These are phyloP conservation scores for Schizothorax lantsangensis DNA, from an alignment of 2,797 vertebrate species.

Conservation along the genomic window DNA sequence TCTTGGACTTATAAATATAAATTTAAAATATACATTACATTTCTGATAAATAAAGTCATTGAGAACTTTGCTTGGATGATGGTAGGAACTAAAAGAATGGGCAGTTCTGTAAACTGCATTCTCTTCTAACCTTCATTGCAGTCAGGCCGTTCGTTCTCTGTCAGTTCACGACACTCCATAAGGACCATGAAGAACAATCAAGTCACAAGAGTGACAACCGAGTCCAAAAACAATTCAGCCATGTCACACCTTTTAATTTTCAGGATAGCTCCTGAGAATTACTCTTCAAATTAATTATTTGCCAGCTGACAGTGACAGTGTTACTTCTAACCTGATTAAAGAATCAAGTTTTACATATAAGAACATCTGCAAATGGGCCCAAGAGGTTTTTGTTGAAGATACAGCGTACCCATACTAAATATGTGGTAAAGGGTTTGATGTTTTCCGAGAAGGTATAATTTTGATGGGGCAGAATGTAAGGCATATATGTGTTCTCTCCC, in stretches of 20 bases:
- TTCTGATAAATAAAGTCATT: constrained; percentile 57
- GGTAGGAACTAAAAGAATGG: not conserved
- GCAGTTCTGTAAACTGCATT: constrained; percentile 48
- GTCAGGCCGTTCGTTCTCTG: constrained; percentile 30
- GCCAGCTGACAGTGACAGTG: constrained; percentile 30
- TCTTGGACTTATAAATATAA: constrained; percentile 71
- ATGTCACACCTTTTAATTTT: not conserved
- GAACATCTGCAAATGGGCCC: constrained; percentile 96
- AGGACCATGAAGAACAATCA: constrained; percentile 18
- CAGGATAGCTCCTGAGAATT: constrained; percentile 12
- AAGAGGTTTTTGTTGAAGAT: constrained; percentile 96
- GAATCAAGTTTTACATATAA: constrained; percentile 90
- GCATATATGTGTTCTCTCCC: constrained; percentile 98
- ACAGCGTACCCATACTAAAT: constrained; percentile 98
- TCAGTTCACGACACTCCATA: constrained; percentile 17
- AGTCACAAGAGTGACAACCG: not conserved
- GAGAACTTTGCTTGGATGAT: constrained; percentile 35
- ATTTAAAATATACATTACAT: constrained; percentile 43
- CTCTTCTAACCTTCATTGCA: constrained; percentile 25
- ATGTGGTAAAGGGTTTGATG: constrained; percentile 97
- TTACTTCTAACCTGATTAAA: constrained; percentile 9
- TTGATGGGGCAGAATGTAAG: constrained; percentile 93
- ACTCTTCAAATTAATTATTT: constrained; percentile 6
- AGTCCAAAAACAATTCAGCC: constrained; percentile 20
- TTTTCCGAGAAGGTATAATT: constrained; percentile 99